Percentiles rank a stretch among this genome's conserved stretches.
Conservation (phyloP, 1,140 invertebrate species). For the Danaus plexippus region DNA sequence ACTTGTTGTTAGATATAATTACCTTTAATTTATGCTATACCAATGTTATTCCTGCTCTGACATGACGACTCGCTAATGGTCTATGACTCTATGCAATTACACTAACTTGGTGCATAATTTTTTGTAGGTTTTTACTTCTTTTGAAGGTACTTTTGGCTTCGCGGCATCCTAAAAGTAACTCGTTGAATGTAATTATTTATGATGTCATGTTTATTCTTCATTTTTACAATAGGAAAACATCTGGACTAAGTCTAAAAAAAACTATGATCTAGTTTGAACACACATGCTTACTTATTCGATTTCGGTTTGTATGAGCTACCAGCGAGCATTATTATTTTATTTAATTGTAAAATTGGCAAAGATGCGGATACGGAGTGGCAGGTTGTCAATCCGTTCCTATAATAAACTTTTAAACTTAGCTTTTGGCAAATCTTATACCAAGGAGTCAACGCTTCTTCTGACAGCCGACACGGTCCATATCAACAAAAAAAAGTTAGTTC, state of each 20-base stretch:
- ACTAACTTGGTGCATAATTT: conserved; percentile 46
- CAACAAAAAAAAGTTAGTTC: conserved; percentile 49
- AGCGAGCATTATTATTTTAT: conserved; percentile 47
- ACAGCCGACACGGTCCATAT: conserved; percentile 59
- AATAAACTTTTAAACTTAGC: conserved; percentile 47
- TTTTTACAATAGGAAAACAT: conserved; percentile 24
- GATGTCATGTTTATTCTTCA: conserved; percentile 10
- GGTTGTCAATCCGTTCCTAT: conserved; percentile 60
- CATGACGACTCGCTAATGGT: conserved; percentile 34
- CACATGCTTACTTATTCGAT: conserved; percentile 28
- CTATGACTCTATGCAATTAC: conserved; percentile 43
- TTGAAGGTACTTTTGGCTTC: not conserved
- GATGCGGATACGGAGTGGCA: conserved; percentile 38
- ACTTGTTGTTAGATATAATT: conserved; percentile 67
- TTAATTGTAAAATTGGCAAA: conserved; percentile 69
- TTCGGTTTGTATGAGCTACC: conserved; percentile 36
- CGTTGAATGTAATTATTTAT: conserved; percentile 8
- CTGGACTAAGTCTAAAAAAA: conserved; percentile 33
- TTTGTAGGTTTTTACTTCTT: conserved; percentile 15
- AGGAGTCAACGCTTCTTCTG: conserved; percentile 64
- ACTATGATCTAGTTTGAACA: conserved; percentile 25
- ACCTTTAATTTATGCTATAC: conserved; percentile 62
- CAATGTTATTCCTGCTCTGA: conserved; percentile 55
- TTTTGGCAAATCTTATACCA: conserved; percentile 56
- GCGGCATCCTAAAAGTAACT: too few species aligned